These are phyloP conservation scores for Pogonomyrmex californicus DNA, from an alignment of 1,140 invertebrate genomes.

Conservation along the genomic window DNA sequence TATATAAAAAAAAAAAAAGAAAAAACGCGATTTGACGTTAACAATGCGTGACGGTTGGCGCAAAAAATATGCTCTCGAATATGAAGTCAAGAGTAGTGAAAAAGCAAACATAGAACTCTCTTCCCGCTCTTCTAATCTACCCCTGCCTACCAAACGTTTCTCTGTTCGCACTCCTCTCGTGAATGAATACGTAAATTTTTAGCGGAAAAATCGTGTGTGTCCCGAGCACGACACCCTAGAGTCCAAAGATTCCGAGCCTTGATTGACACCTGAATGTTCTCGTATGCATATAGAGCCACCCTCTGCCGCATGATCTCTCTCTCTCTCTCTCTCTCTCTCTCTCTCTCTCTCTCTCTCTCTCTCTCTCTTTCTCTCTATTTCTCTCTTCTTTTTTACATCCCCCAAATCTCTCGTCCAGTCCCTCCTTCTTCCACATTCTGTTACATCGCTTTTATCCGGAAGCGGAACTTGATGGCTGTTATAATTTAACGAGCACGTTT, in stretches of 20 bases:
- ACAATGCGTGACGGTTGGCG: conserved; percentile 80
- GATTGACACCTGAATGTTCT: conserved; percentile 81
- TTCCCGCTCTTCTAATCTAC: conserved; percentile 63
- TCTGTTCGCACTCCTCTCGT: conserved; percentile 56
- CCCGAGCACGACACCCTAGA: conserved; percentile 57
- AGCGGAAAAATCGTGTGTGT: conserved; percentile 66
- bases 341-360: background rate
- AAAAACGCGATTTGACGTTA: conserved; percentile 75
- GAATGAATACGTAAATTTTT: conserved; percentile 80
- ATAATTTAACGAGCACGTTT: conserved; percentile 80
- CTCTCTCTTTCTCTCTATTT: background rate
- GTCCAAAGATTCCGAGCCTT: conserved; percentile 67
- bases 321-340: conserved; percentile 10
- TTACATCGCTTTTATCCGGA: conserved; percentile 68
- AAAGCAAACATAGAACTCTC: conserved; percentile 78
- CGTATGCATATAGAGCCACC: conserved; percentile 75
- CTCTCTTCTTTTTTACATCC: background rate
- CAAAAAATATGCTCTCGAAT: conserved; percentile 79
- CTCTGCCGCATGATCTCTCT: conserved; percentile 37
- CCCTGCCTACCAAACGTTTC: conserved; percentile 19
- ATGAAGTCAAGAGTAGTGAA: conserved; percentile 79
- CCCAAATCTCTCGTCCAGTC: conserved; percentile 18
- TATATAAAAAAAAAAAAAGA: conserved; percentile 32
- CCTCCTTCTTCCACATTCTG: conserved; percentile 59
- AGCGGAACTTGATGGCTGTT: conserved; percentile 76